phyloP scores from a whole-genome alignment of 2,888 invertebrate species.

The Craniophora ligustri region DNA sequence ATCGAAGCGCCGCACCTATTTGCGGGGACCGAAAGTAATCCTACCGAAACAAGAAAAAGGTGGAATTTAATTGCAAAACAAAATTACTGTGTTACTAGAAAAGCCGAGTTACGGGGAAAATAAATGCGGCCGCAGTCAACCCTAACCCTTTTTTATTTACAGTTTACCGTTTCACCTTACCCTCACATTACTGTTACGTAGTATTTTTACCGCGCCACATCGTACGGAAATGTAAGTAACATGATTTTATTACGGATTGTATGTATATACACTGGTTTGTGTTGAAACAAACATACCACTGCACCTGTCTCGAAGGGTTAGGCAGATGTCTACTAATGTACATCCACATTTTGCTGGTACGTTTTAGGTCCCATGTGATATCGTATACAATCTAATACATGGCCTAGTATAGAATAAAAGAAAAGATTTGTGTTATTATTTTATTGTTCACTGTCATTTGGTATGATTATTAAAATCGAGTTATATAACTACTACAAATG shows the following conservation, averaged over 20 bases:
- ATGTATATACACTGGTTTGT: neutral
- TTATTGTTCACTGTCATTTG: too few relatives aligned
- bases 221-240: slow-evolving; percentile 7
- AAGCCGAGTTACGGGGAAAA: slow-evolving; percentile 50
- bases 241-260: slow-evolving; percentile 10
- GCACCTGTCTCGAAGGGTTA: too few relatives aligned
- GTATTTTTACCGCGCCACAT: slow-evolving; percentile 28
- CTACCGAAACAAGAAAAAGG: slow-evolving; percentile 66
- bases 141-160: slow-evolving; percentile 60
- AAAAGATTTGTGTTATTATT: too few relatives aligned
- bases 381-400: too few relatives aligned
- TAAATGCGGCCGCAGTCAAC: slow-evolving; percentile 50
- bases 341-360: too few relatives aligned
- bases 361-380: too few relatives aligned
- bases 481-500: too few relatives aligned
- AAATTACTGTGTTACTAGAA: slow-evolving; percentile 66
- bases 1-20: slow-evolving; percentile 44
- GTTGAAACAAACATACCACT: too few relatives aligned
- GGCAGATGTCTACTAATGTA: too few relatives aligned
- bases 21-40: slow-evolving; percentile 62
- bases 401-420: too few relatives aligned
- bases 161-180: slow-evolving; percentile 44
- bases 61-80: slow-evolving; percentile 66
- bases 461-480: too few relatives aligned
- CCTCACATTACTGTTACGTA: slow-evolving; percentile 35